Conservation (phyloP, 1,140 invertebrate genomes). For the Drosophila azteca region DNA sequence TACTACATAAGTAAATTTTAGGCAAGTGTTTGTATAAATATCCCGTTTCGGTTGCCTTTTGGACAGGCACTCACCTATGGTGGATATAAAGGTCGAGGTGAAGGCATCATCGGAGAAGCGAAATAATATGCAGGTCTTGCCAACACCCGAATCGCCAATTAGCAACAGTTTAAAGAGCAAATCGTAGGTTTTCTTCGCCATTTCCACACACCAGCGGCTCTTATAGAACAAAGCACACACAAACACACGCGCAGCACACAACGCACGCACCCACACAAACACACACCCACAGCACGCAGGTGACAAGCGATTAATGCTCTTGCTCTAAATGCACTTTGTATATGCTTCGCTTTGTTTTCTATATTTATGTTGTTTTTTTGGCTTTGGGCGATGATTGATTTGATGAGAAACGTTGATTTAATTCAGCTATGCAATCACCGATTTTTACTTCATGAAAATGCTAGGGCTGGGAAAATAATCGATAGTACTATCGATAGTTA, state of each 20-base stretch:
- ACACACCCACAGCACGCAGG: conserved; percentile 35
- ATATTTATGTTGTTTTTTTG: too few species aligned
- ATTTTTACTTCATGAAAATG: too few species aligned
- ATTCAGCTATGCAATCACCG: too few species aligned
- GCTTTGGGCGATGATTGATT: too few species aligned
- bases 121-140: conserved; percentile 99
- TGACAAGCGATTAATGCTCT: conserved; percentile 33
- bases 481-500: too few species aligned
- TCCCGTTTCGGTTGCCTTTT: background rate
- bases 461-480: too few species aligned
- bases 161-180: conserved; percentile 98
- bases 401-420: too few species aligned
- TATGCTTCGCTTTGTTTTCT: too few species aligned
- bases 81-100: conserved; percentile 99
- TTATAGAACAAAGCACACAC: conserved; percentile 56
- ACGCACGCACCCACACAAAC: conserved; percentile 37
- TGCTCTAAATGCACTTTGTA: conserved; percentile 12
- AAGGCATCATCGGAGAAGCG: conserved; percentile 99
- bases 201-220: conserved; percentile 84
- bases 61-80: conserved; percentile 91
- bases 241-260: conserved; percentile 53
- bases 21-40: too few species aligned
- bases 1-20: conserved; percentile 2
- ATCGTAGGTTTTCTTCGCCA: conserved; percentile 99
- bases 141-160: conserved; percentile 99